Conservation (phyloP, 1,140 invertebrate species). For the Chrysomallon squamiferum region DNA sequence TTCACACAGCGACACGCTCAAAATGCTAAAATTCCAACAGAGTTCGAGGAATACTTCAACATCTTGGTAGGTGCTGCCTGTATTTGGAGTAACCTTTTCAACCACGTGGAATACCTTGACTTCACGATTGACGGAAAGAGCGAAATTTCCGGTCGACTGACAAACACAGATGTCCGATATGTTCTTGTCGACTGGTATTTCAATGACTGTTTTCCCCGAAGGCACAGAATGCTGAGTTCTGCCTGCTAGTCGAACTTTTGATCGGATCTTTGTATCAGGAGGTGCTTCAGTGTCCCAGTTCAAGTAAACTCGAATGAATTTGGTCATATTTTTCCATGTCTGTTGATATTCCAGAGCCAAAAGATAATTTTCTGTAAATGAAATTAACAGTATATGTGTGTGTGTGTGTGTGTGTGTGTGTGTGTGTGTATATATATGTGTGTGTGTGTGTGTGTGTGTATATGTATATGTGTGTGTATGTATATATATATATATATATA, state of each 20-base stretch:
- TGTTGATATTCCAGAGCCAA: constrained; percentile 23
- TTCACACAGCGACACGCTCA: constrained; percentile 18
- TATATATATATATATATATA: too few species aligned
- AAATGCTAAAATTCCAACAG: constrained; percentile 27
- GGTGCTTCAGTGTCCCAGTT: constrained; percentile 21
- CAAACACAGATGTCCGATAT: constrained; percentile 23
- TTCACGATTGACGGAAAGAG: constrained; percentile 15
- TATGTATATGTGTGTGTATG: neutral
- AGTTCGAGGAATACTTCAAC: constrained; percentile 31
- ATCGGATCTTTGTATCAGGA: constrained; percentile 9
- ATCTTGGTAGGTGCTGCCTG: constrained; percentile 22
- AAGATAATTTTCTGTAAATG: constrained; percentile 22
- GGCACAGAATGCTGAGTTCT: constrained; percentile 18
- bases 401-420: neutral
- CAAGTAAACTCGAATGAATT: constrained; percentile 24
- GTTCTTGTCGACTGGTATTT: constrained; percentile 25
- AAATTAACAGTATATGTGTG: neutral
- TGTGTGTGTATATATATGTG: neutral
- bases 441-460: neutral
- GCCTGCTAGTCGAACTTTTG: constrained; percentile 28
- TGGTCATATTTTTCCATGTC: constrained; percentile 24
- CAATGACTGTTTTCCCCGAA: constrained; percentile 12
- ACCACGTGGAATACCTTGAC: constrained; percentile 27
- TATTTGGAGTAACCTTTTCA: constrained; percentile 25
- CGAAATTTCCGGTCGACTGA: constrained; percentile 29